Percentiles rank a stretch among this genome's conserved stretches.
Conservation (phyloP, 2,113 vertebrate genomes). For the Mungos mungo region DNA sequence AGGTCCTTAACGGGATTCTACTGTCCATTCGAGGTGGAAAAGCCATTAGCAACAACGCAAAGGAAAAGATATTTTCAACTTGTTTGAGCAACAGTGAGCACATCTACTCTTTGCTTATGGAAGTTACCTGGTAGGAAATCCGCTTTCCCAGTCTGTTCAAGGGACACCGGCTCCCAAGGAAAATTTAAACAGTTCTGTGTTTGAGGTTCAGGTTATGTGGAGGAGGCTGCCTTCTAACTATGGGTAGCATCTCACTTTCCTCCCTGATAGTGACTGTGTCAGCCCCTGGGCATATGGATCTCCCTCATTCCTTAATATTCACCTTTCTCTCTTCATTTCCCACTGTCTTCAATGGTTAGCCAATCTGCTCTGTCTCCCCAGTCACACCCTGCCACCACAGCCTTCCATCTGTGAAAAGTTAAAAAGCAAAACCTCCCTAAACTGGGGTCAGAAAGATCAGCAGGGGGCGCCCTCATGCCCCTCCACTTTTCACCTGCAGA, state of each 20-base stretch:
- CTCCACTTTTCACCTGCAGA: background rate
- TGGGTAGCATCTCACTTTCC: background rate
- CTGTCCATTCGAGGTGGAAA: background rate
- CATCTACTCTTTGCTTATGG: background rate
- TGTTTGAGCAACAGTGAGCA: background rate
- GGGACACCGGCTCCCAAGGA: background rate
- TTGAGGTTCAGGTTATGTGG: background rate
- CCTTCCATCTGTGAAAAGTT: background rate
- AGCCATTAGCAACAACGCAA: background rate
- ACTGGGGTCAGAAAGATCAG: background rate
- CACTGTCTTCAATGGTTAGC: background rate
- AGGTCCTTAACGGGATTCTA: background rate
- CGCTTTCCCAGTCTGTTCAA: background rate
- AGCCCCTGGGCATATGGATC: background rate
- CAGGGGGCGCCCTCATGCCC: background rate
- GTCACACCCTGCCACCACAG: no score
- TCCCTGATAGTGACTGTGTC: background rate
- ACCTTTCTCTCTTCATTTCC: background rate
- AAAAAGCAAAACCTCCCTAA: background rate
- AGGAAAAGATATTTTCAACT: background rate
- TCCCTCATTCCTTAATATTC: background rate
- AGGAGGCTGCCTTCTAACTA: background rate
- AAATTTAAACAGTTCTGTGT: background rate
- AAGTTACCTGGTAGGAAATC: background rate
- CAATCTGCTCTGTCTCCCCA: background rate